A percentile compares a stretch with the other conserved stretches of the same genome.
These are phyloP conservation scores for Ectropis crepuscularia DNA, from an alignment of 2,888 invertebrate species.

Conservation along the genomic window DNA sequence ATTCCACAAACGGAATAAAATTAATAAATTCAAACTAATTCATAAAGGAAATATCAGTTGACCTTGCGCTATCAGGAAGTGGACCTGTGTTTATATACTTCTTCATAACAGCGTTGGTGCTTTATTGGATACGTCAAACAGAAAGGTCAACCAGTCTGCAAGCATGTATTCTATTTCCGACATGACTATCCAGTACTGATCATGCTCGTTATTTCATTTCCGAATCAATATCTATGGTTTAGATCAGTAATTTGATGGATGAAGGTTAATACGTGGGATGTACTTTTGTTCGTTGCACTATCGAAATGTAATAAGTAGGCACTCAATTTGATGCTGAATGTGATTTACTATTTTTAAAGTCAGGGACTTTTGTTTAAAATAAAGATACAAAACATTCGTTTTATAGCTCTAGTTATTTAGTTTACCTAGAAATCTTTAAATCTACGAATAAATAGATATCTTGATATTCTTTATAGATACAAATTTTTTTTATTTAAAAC, in stretches of 20 bases:
- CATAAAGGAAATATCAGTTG: constrained; percentile 55
- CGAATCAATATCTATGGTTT: constrained; percentile 4
- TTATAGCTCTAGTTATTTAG: too few species aligned
- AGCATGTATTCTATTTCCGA: constrained; percentile 56
- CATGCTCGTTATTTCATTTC: constrained; percentile 13
- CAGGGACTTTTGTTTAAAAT: too few species aligned
- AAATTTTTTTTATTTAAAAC: too few species aligned
- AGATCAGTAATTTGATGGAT: constrained; percentile 1
- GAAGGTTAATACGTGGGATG: background rate
- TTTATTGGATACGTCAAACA: constrained; percentile 56
- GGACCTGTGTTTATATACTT: constrained; percentile 53
- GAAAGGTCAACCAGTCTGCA: constrained; percentile 60
- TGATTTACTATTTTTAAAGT: too few species aligned
- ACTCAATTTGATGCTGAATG: too few species aligned
- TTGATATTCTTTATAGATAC: too few species aligned
- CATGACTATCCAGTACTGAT: constrained; percentile 36
- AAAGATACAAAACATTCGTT: too few species aligned
- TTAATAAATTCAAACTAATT: constrained; percentile 54
- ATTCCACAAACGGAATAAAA: constrained; percentile 19
- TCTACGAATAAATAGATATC: too few species aligned
- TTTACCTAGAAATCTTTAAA: too few species aligned
- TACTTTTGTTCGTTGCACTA: too few species aligned
- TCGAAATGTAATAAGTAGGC: too few species aligned
- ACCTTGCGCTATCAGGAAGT: constrained; percentile 62
- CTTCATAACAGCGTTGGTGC: constrained; percentile 34